A percentile compares a stretch with the other conserved stretches of the same genome.
phyloP scores from a whole-genome alignment of 2,888 invertebrate genomes.

The Notocelia uddmanniana region DNA sequence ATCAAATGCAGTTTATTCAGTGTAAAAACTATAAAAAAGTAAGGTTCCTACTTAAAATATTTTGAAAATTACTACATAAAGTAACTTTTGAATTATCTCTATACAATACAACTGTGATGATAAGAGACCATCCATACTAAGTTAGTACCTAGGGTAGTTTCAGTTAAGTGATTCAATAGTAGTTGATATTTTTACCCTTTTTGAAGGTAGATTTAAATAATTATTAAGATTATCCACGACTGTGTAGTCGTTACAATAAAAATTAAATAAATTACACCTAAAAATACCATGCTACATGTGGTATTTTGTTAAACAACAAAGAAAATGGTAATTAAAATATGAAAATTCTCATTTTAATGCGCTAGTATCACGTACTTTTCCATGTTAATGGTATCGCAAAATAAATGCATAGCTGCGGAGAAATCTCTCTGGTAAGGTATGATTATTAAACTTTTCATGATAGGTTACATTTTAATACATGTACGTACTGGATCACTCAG shows the following conservation, averaged over 20 bases:
- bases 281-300: conserved; percentile 1
- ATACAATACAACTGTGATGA: background rate
- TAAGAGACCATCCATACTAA: background rate
- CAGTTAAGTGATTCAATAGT: background rate
- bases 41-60: too few species aligned
- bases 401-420: background rate
- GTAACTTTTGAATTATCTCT: background rate
- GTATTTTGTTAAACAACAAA: conserved; percentile 24
- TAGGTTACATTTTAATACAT: background rate
- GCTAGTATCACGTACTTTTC: background rate
- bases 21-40: too few species aligned
- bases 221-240: background rate
- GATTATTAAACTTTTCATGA: background rate
- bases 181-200: background rate
- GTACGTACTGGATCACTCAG: background rate
- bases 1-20: background rate
- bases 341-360: background rate
- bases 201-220: conserved; percentile 13
- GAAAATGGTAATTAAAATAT: background rate
- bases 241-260: background rate
- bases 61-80: background rate
- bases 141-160: background rate
- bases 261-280: background rate
- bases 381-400: background rate
- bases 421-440: background rate